A percentile compares a stretch with the other conserved stretches of the same genome.
Evolutionary conservation across 2,888 invertebrate genomes (phyloP).

Genomic region (Neoascia interrupta): DNA sequence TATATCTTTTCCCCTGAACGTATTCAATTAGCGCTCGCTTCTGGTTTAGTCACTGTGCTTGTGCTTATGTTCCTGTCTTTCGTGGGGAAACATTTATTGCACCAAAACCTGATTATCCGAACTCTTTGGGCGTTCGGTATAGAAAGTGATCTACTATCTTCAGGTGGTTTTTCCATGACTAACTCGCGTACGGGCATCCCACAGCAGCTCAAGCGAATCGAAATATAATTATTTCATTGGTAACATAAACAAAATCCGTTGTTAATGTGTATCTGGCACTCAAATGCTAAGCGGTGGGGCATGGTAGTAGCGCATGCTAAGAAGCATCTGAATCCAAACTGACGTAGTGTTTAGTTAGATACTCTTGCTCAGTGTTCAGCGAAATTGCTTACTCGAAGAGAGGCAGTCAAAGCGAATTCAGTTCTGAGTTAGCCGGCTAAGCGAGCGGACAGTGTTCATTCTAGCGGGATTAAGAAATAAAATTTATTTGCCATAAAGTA

Average conservation of each 20-base stretch:
- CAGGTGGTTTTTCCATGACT: conserved; percentile 49
- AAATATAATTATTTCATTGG: neutral
- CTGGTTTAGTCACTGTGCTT: too few relatives aligned
- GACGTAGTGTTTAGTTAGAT: neutral
- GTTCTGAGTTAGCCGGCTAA: conserved; percentile 44
- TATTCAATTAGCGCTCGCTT: too few relatives aligned
- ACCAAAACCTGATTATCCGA: neutral
- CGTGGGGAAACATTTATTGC: conserved; percentile 11
- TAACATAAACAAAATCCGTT: neutral
- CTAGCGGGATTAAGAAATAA: neutral
- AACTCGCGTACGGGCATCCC: conserved; percentile 3
- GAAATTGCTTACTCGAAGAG: too few relatives aligned
- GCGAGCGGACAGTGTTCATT: conserved; percentile 12
- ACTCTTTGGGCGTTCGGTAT: neutral
- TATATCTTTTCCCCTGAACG: neutral
- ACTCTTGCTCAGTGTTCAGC: too few relatives aligned
- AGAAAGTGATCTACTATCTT: conserved; percentile 3
- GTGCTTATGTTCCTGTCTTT: too few relatives aligned
- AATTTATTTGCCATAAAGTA: neutral
- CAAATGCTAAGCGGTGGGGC: neutral
- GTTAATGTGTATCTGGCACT: neutral
- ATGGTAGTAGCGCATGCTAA: neutral
- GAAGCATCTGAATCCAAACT: neutral
- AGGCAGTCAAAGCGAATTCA: conserved; percentile 40
- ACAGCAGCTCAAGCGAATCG: neutral